Conservation (phyloP, 2,113 vertebrate species). For the Anarhynchus alexandrinus region DNA sequence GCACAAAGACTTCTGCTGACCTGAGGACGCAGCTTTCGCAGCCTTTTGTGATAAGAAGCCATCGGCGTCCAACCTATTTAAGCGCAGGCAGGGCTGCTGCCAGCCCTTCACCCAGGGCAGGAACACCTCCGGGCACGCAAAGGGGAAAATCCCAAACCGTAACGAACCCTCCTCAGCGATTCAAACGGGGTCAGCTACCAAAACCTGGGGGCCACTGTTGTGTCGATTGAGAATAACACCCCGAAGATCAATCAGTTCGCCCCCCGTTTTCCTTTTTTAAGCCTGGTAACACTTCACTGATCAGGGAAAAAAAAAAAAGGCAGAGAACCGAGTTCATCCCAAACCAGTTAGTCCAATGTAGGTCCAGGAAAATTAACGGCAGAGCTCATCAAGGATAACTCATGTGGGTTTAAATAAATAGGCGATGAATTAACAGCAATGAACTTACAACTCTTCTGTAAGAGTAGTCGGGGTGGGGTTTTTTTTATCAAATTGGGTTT, state of each 20-base stretch:
- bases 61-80: not conserved
- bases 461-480: not conserved
- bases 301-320: not conserved
- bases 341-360: not conserved
- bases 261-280: no score
- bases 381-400: not conserved
- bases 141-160: not conserved
- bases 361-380: not conserved
- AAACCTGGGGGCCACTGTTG: rapidly evolving
- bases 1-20: not conserved
- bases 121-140: rapidly evolving
- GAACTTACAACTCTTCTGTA: not conserved
- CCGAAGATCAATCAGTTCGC: not conserved
- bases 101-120: not conserved
- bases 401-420: not conserved
- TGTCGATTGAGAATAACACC: rapidly evolving
- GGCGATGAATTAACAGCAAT: not conserved
- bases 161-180: not conserved
- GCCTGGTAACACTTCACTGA: no score
- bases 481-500: no score
- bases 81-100: not conserved
- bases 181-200: not conserved
- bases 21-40: not conserved
- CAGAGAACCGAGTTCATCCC: not conserved
- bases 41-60: not conserved